Evolutionary conservation across 2,888 invertebrate species (phyloP).

Genomic region (Scaptomyza cyrtandrae): DNA sequence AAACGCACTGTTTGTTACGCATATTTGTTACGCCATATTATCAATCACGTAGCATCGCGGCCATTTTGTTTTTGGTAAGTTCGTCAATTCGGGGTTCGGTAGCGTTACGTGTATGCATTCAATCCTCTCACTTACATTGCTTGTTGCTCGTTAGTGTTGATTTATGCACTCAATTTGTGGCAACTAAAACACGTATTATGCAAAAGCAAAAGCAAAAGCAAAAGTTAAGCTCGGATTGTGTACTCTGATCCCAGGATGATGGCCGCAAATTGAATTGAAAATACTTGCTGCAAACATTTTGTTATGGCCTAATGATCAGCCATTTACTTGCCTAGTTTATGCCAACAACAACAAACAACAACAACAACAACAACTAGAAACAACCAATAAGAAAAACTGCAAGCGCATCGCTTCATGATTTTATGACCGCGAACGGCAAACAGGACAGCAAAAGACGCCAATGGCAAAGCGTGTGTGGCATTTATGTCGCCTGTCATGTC

Average conservation of each 20-base stretch:
- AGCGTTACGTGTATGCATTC: constrained; percentile 42
- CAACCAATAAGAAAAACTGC: constrained; percentile 53
- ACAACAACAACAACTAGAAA: constrained; percentile 41
- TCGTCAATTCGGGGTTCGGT: constrained; percentile 19
- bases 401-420: constrained; percentile 67
- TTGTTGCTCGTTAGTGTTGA: constrained; percentile 61
- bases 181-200: constrained; percentile 55
- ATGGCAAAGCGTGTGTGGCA: constrained; percentile 68
- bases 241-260: constrained; percentile 59
- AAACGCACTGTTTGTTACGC: constrained; percentile 15
- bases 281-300: constrained; percentile 77
- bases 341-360: constrained; percentile 43
- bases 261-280: constrained; percentile 72
- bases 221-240: constrained; percentile 44
- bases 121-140: constrained; percentile 1
- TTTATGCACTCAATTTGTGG: constrained; percentile 66
- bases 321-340: constrained; percentile 71
- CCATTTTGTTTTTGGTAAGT: constrained; percentile 41
- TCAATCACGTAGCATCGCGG: constrained; percentile 76
- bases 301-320: constrained; percentile 71
- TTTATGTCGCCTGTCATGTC: constrained; percentile 68
- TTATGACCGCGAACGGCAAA: constrained; percentile 50
- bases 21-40: constrained; percentile 61
- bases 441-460: constrained; percentile 50
- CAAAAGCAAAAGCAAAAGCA: constrained; percentile 27